Percentiles rank a stretch among this genome's conserved stretches.
Conservation (phyloP, 2,888 invertebrate genomes). For the Sphaerolaimus hirsutus region DNA sequence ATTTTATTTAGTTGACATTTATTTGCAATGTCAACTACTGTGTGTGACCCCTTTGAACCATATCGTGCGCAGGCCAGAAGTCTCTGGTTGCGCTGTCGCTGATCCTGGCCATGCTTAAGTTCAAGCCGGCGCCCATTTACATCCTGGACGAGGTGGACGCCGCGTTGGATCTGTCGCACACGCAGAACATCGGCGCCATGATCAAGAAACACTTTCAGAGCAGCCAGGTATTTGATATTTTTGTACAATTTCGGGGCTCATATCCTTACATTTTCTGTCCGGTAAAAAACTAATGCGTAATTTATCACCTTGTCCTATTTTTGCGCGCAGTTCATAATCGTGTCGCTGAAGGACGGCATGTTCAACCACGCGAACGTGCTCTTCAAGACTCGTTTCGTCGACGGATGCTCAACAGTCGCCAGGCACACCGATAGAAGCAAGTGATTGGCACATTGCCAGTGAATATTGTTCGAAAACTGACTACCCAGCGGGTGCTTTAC, state of each 20-base stretch:
- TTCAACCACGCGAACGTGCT: slow-evolving; percentile 95
- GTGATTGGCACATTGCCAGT: too few species aligned
- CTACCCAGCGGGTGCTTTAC: too few species aligned
- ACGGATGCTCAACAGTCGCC: slow-evolving; percentile 83
- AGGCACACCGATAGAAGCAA: too few species aligned
- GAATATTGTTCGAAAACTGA: too few species aligned
- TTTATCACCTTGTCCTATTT: neutral
- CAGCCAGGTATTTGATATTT: slow-evolving; percentile 41
- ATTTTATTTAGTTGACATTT: too few species aligned
- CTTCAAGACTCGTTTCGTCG: slow-evolving; percentile 73
- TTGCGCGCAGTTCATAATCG: slow-evolving; percentile 58
- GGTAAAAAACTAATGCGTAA: neutral
- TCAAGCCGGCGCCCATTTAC: slow-evolving; percentile 90
- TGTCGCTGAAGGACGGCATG: slow-evolving; percentile 95
- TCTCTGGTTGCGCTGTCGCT: slow-evolving; percentile 78
- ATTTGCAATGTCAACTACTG: too few species aligned
- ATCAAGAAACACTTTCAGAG: slow-evolving; percentile 61
- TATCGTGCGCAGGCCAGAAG: slow-evolving; percentile 22
- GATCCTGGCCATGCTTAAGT: slow-evolving; percentile 78
- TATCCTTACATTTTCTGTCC: neutral
- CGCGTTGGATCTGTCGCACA: slow-evolving; percentile 84
- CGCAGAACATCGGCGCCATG: slow-evolving; percentile 93
- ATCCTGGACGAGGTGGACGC: slow-evolving; percentile 97
- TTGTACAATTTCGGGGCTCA: neutral
- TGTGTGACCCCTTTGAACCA: too few species aligned